phyloP scores from a whole-genome alignment of 2,888 invertebrate species.

The Drosophila barbarae region DNA sequence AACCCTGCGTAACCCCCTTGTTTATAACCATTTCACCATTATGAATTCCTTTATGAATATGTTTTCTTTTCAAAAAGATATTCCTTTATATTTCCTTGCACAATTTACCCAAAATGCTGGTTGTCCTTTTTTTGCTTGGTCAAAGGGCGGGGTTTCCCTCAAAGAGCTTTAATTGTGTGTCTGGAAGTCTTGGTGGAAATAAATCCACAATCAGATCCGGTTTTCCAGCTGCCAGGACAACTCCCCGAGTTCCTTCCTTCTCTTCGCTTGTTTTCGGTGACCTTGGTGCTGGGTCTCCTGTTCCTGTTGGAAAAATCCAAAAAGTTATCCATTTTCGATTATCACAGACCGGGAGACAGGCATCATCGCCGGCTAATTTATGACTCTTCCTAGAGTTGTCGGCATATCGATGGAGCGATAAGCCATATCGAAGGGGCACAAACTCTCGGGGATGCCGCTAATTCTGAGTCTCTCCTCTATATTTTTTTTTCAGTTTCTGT shows the following conservation, averaged over 20 bases:
- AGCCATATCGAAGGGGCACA: constrained; percentile 22
- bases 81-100: constrained; percentile 2
- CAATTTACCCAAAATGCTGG: constrained; percentile 22
- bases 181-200: constrained; percentile 31
- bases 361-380: constrained; percentile 42
- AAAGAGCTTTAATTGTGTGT: constrained; percentile 40
- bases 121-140: constrained; percentile 26
- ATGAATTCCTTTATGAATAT: constrained; percentile 1
- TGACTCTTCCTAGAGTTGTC: constrained; percentile 43
- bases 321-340: constrained; percentile 48
- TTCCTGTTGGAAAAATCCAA: constrained; percentile 24
- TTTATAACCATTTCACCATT: background rate
- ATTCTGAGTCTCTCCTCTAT: constrained; percentile 26
- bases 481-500: constrained; percentile 4
- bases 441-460: constrained; percentile 9
- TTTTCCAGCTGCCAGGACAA: constrained; percentile 45
- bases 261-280: constrained; percentile 1
- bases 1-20: background rate
- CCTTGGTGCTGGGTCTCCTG: constrained; percentile 19
- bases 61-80: background rate
- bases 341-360: constrained; percentile 36
- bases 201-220: constrained; percentile 37
- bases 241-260: constrained; percentile 17
- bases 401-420: constrained; percentile 38
- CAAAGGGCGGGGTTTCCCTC: constrained; percentile 36